phyloP scores from a whole-genome alignment of 2,797 vertebrate genomes.

The Scleropages formosus region DNA sequence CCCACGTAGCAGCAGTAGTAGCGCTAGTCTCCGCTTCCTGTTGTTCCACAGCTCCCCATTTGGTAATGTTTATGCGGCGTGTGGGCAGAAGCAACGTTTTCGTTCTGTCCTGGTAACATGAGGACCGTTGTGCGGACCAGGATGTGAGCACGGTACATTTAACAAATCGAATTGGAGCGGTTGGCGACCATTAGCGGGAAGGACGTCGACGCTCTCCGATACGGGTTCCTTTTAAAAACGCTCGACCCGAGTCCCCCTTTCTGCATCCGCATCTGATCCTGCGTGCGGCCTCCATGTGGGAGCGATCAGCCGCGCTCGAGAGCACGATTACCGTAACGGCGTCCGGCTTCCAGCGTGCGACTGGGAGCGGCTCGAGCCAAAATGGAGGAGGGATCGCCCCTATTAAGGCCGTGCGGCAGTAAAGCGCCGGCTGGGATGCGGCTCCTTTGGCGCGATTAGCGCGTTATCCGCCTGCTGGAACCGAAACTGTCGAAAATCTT shows the following conservation, averaged over 20 bases:
- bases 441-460: not conserved
- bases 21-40: too few relatives aligned
- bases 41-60: too few relatives aligned
- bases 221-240: too few relatives aligned
- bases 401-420: not conserved
- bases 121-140: too few relatives aligned
- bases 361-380: constrained; percentile 7
- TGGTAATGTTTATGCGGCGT: too few relatives aligned
- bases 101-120: too few relatives aligned
- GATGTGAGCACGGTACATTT: not conserved
- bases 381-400: not conserved
- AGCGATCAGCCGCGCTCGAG: constrained; percentile 52
- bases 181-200: too few relatives aligned
- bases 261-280: not conserved
- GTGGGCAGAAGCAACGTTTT: too few relatives aligned
- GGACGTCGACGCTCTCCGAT: too few relatives aligned
- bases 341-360: constrained; percentile 26
- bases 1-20: too few relatives aligned
- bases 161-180: not conserved
- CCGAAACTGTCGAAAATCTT: not conserved
- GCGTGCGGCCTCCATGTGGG: constrained; percentile 34
- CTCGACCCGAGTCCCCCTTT: too few relatives aligned
- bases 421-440: not conserved
- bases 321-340: constrained; percentile 37
- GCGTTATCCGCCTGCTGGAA: not conserved